Conservation (phyloP, 2,113 vertebrate genomes). For the Saguinus midas region DNA sequence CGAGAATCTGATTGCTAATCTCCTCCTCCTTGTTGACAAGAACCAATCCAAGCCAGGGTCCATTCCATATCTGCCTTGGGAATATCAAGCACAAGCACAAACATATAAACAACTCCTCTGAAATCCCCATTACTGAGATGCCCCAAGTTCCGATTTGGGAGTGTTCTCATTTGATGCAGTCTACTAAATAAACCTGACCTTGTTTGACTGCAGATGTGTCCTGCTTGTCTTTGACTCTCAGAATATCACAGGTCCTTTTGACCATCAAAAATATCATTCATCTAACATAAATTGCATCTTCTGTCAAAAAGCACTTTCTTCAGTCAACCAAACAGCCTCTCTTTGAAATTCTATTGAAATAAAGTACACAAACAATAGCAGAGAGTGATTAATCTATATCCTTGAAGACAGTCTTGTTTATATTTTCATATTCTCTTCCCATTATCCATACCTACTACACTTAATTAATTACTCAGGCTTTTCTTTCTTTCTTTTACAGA, state of each 20-base stretch:
- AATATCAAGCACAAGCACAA: background rate
- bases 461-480: background rate
- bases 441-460: background rate
- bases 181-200: background rate
- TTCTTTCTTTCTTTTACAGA: background rate
- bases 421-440: background rate
- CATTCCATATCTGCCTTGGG: background rate
- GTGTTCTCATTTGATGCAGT: background rate
- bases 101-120: background rate
- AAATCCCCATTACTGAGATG: background rate
- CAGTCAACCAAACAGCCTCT: background rate
- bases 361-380: background rate
- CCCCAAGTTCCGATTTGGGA: background rate
- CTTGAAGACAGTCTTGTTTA: background rate
- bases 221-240: background rate
- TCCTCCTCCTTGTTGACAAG: background rate
- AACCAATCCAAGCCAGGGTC: background rate
- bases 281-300: background rate
- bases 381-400: background rate
- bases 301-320: background rate
- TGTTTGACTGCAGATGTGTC: background rate
- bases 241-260: background rate
- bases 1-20: background rate
- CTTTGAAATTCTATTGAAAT: constrained; percentile 8
- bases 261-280: background rate